These are phyloP conservation scores for Aspidapion aeneum DNA, from an alignment of 2,888 invertebrate species.

Conservation along the genomic window DNA sequence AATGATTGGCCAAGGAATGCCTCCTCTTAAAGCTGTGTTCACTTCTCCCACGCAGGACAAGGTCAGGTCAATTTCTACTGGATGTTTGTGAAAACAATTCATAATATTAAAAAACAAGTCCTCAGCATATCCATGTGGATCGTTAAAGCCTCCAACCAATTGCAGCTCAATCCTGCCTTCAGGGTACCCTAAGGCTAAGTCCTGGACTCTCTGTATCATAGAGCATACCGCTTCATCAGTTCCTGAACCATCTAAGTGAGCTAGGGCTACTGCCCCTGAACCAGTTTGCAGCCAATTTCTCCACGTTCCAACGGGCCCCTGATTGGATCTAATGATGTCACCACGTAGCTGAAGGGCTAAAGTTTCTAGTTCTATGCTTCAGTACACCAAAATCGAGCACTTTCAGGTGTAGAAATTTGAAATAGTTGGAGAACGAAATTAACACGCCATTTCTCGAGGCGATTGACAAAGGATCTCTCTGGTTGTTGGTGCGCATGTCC, in stretches of 20 bases:
- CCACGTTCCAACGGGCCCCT: no score
- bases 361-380: no score
- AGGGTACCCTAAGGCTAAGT: conserved; percentile 79
- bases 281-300: no score
- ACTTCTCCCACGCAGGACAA: conserved; percentile 88
- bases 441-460: no score
- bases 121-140: conserved; percentile 82
- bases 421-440: no score
- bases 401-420: no score
- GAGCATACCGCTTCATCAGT: conserved; percentile 79
- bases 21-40: conserved; percentile 80
- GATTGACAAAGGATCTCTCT: no score
- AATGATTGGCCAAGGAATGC: conserved; percentile 82
- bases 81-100: conserved; percentile 85
- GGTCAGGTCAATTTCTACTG: conserved; percentile 84
- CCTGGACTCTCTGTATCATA: conserved; percentile 84
- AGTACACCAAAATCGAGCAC: no score
- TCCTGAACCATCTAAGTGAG: conserved; percentile 81
- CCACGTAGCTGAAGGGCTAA: no score
- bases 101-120: conserved; percentile 87
- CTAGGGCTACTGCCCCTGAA: conserved; percentile 83
- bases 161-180: conserved; percentile 88
- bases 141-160: conserved; percentile 87
- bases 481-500: no score
- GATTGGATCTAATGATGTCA: no score